Conservation (phyloP, 2,888 invertebrate genomes). For the Drosophila acutilabella region DNA sequence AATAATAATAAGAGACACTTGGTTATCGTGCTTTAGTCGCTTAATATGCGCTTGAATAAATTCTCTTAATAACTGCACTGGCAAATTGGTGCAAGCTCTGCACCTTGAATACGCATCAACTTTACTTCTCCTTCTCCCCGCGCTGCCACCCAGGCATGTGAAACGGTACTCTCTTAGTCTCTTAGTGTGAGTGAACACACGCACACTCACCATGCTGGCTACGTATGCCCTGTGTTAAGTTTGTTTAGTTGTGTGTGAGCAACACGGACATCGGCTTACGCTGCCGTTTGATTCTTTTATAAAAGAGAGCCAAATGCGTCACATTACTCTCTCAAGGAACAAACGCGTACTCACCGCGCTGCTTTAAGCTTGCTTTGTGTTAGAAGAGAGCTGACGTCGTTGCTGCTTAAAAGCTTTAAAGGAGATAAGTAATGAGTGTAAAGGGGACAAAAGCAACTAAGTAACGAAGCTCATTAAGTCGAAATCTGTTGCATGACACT, state of each 20-base stretch:
- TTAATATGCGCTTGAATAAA: slow-evolving; percentile 9
- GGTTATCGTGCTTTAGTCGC: not conserved
- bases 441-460: not conserved
- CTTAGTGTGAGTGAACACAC: not conserved
- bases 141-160: not conserved
- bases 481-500: not conserved
- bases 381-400: too few species aligned
- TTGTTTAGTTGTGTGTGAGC: too few species aligned
- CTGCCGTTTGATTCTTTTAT: too few species aligned
- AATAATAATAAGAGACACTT: slow-evolving; percentile 6
- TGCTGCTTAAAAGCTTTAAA: too few species aligned
- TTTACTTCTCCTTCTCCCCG: not conserved
- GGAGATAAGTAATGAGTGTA: not conserved
- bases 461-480: slow-evolving; percentile 9
- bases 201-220: slow-evolving; percentile 23
- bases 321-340: too few species aligned
- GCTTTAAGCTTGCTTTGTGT: too few species aligned
- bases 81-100: slow-evolving; percentile 5
- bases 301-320: too few species aligned
- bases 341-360: too few species aligned
- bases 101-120: slow-evolving; percentile 40
- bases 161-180: too few species aligned
- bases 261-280: too few species aligned
- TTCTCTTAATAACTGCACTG: slow-evolving; percentile 7
- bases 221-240: too few species aligned